phyloP scores from a whole-genome alignment of 2,888 invertebrate species.

The Deilephila porcellus region DNA sequence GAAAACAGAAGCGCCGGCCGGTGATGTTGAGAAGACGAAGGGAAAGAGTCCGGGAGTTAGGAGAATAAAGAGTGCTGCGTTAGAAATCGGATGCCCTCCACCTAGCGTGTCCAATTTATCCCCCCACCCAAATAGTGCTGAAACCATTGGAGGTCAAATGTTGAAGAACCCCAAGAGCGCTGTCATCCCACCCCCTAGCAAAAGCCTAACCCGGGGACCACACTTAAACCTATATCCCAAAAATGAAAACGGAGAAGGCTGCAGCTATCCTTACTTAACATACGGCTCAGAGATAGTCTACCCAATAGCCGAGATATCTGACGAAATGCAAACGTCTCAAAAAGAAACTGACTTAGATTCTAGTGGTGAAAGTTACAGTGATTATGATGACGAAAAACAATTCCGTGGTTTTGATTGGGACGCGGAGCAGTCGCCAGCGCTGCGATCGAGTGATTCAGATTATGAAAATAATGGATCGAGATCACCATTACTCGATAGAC shows the following conservation, averaged over 20 bases:
- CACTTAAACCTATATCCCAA: constrained; percentile 88
- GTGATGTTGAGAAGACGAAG: constrained; percentile 74
- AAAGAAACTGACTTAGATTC: constrained; percentile 86
- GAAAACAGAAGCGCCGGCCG: constrained; percentile 77
- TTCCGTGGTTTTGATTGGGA: constrained; percentile 82
- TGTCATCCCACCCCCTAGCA: constrained; percentile 88
- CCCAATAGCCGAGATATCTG: constrained; percentile 93
- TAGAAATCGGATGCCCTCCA: constrained; percentile 89
- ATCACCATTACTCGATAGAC: constrained; percentile 87
- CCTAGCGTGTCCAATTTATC: constrained; percentile 88
- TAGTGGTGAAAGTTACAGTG: constrained; percentile 85
- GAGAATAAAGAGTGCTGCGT: constrained; percentile 88
- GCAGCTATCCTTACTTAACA: constrained; percentile 88
- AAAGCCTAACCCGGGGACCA: constrained; percentile 88
- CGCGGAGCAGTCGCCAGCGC: constrained; percentile 74
- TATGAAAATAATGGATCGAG: constrained; percentile 89
- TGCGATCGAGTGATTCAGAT: constrained; percentile 86
- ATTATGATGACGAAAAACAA: constrained; percentile 86
- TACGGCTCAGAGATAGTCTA: constrained; percentile 92
- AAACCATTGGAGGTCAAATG: constrained; percentile 88
- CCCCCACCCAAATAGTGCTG: constrained; percentile 92
- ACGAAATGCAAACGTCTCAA: constrained; percentile 89
- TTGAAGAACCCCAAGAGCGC: constrained; percentile 87
- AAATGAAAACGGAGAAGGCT: constrained; percentile 88
- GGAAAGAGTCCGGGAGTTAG: constrained; percentile 87